A percentile compares a stretch with the other conserved stretches of the same genome.
These are phyloP conservation scores for Bellardia bayeri DNA, from an alignment of 2,888 invertebrate species.

Conservation along the genomic window DNA sequence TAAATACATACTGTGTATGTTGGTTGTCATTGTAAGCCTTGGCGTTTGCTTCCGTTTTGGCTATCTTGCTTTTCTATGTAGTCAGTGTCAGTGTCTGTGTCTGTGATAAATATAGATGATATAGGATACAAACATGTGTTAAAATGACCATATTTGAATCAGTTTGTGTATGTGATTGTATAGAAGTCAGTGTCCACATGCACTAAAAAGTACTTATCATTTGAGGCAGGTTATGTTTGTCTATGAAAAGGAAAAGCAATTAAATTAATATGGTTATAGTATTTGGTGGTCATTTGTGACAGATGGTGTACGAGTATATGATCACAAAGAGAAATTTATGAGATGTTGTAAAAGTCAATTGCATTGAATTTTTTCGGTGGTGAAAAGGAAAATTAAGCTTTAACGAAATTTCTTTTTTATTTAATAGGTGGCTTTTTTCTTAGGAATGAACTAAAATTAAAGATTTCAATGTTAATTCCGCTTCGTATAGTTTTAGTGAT, in stretches of 20 bases:
- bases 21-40: conserved; percentile 37
- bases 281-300: conserved; percentile 60
- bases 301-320: conserved; percentile 32
- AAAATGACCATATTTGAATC: conserved; percentile 33
- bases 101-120: conserved; percentile 50
- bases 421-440: too few relatives aligned
- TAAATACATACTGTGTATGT: neutral
- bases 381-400: neutral
- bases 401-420: neutral
- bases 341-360: conserved; percentile 37
- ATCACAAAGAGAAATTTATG: conserved; percentile 44
- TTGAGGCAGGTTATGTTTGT: conserved; percentile 65
- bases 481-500: too few relatives aligned
- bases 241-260: conserved; percentile 46
- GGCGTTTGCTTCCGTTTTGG: conserved; percentile 46
- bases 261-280: conserved; percentile 49
- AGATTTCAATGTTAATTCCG: too few relatives aligned
- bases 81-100: conserved; percentile 1
- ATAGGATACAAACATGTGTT: conserved; percentile 42
- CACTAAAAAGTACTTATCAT: conserved; percentile 32
- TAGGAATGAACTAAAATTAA: too few relatives aligned
- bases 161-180: neutral
- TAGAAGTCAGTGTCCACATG: conserved; percentile 19
- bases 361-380: neutral
- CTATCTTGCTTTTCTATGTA: conserved; percentile 13